Evolutionary conservation across 2,888 invertebrate species (phyloP), one percentile per base, ranked within the genome.

Genomic region (Hirtodrosophila cameraria): DNA sequence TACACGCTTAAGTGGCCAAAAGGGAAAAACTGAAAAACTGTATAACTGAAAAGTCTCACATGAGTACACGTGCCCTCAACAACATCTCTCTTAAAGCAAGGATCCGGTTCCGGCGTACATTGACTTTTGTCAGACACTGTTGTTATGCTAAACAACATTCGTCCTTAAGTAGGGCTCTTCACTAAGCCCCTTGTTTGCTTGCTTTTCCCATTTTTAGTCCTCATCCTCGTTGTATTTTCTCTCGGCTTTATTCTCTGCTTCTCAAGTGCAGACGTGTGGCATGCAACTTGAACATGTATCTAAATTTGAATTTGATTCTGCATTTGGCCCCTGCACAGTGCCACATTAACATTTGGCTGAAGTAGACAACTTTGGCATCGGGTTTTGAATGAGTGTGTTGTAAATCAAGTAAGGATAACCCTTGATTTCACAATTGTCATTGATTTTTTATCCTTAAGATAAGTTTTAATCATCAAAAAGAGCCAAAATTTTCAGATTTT

Each of bases 111-210:
- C 66, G 63, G 67, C 53, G 64, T 71, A 52, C 83, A 83, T 72
- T 80, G 80, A 83, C 80, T 80, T 80, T 79, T 72, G 64, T 73
- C 72, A 66, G 70, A 66, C 66, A 71, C 81, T 75, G 62, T 52
- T 35, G 23, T 62, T 49, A 55, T 60, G 33, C 59, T 45, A 59
- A 63, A 46, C 62, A 67, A 67, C 52, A 61, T 54, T 52, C 46
- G 58, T 62, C 36, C 48, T 30, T 78, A 79, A 79, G 82, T 79
- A 79, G 82, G 75, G 43, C 71, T 61, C 71, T 73, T 58, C 60
- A 45, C 72, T 79, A 75, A 82, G 79, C 61, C 82, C 43, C 64
- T n/a, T 79, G 70, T 66, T 79, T 78, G 79, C 64, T 75, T 78
- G 60, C 59, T 70, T 66, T 60, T 13, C 12, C 25, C 30, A 23